These are phyloP conservation scores for Tipula confusa DNA, from an alignment of 2,888 invertebrate species.

Conservation along the genomic window DNA sequence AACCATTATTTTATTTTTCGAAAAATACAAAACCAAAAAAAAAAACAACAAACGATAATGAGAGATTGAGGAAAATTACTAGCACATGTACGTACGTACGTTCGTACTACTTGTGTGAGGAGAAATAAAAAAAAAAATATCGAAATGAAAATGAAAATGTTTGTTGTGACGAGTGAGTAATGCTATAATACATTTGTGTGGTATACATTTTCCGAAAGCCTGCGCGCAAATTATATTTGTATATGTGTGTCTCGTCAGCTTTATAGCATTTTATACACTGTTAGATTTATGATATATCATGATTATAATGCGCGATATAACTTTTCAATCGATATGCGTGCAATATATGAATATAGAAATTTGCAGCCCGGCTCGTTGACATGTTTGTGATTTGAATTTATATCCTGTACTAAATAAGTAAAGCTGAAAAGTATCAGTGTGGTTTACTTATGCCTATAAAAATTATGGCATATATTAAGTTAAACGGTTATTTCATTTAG, in stretches of 20 bases:
- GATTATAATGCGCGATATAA: neutral
- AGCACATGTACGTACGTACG: slow-evolving; percentile 10
- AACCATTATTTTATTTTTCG: neutral
- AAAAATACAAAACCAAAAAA: too few species aligned
- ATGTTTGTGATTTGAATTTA: neutral
- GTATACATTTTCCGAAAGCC: neutral
- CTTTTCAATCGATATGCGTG: neutral
- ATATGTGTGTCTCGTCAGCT: neutral
- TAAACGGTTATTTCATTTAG: too few species aligned
- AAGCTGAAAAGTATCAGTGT: too few species aligned
- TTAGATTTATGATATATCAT: neutral
- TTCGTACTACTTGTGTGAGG: neutral
- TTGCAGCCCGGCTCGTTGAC: neutral
- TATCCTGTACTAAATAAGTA: too few species aligned
- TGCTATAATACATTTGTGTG: neutral
- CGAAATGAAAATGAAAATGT: neutral
- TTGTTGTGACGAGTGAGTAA: neutral
- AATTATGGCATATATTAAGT: too few species aligned
- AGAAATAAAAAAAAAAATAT: neutral
- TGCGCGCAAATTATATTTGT: neutral
- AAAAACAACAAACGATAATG: too few species aligned
- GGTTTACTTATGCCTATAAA: too few species aligned
- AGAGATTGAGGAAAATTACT: slow-evolving; percentile 16
- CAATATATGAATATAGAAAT: neutral
- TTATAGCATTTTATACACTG: neutral